Conservation (phyloP, 2,797 vertebrate genomes). For the Schizothorax lantsangensis region DNA sequence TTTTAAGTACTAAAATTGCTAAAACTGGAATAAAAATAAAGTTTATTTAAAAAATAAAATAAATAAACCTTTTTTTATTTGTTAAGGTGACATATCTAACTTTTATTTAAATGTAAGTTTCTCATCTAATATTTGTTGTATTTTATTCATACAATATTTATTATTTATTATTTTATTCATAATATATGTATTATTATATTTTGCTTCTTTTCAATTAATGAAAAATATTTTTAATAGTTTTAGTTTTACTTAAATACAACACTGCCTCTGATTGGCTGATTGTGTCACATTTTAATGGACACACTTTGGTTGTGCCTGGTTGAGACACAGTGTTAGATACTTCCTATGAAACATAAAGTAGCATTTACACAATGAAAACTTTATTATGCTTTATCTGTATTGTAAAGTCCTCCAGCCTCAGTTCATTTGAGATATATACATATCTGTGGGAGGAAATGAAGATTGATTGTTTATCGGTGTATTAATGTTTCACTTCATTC, state of each 20-base stretch:
- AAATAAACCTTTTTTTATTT: background rate
- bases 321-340: background rate
- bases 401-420: slow-evolving; percentile 6
- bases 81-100: background rate
- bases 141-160: background rate
- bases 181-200: too few species aligned
- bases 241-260: background rate
- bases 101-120: background rate
- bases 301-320: background rate
- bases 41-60: too few species aligned
- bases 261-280: background rate
- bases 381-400: background rate
- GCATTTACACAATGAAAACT: background rate
- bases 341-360: slow-evolving; percentile 23
- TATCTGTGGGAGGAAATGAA: slow-evolving; percentile 18
- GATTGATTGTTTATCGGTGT: slow-evolving; percentile 14
- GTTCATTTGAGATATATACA: slow-evolving; percentile 4
- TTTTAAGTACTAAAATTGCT: too few species aligned
- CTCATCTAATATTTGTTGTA: background rate
- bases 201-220: background rate
- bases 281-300: background rate
- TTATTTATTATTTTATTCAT: too few species aligned
- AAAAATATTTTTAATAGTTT: background rate
- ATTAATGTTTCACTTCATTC: slow-evolving; percentile 23
- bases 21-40: too few species aligned